These are phyloP conservation scores for Incurvaria masculella DNA, from an alignment of 2,888 invertebrate species.

Conservation along the genomic window DNA sequence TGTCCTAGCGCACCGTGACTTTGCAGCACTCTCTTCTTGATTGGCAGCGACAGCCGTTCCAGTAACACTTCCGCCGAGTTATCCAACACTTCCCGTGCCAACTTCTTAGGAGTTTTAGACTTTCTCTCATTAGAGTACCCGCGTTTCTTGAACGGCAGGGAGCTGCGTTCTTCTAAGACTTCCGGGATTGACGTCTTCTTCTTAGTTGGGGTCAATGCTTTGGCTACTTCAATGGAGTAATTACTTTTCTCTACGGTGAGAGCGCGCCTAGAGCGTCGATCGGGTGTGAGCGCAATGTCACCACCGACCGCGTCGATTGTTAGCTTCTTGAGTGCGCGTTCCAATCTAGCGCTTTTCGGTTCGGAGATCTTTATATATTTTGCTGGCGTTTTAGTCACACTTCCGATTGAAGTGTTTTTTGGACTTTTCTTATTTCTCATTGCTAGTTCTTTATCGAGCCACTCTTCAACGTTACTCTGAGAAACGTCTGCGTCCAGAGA, in stretches of 20 bases:
- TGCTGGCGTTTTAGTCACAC: constrained; percentile 3
- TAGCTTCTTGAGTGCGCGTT: constrained; percentile 27
- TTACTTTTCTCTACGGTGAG: constrained; percentile 10
- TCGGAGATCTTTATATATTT: constrained; percentile 12
- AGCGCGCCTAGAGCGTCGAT: constrained; percentile 20
- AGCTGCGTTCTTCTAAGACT: constrained; percentile 2
- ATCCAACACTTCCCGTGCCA: constrained; percentile 18
- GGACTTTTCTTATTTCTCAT: constrained; percentile 20
- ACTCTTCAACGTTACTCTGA: constrained; percentile 27
- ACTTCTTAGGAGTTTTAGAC: constrained; percentile 24
- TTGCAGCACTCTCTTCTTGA: constrained; percentile 35
- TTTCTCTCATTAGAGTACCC: constrained; percentile 15
- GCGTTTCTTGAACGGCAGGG: not conserved
- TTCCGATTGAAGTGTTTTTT: not conserved
- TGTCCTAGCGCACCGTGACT: constrained; percentile 35
- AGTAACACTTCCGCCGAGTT: not conserved
- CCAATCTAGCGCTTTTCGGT: constrained; percentile 1
- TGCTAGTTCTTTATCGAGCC: constrained; percentile 29
- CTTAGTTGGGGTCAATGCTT: constrained; percentile 19
- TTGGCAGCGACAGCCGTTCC: constrained; percentile 21
- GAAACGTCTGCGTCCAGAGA: constrained; percentile 25
- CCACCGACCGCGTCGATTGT: constrained; percentile 29
- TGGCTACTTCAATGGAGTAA: constrained; percentile 6
- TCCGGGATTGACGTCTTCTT: constrained; percentile 8
- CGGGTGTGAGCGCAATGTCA: not conserved